A percentile compares a stretch with the other conserved stretches of the same genome.
Conservation (phyloP, 1,140 invertebrate genomes). For the Zaprionus capensis region DNA sequence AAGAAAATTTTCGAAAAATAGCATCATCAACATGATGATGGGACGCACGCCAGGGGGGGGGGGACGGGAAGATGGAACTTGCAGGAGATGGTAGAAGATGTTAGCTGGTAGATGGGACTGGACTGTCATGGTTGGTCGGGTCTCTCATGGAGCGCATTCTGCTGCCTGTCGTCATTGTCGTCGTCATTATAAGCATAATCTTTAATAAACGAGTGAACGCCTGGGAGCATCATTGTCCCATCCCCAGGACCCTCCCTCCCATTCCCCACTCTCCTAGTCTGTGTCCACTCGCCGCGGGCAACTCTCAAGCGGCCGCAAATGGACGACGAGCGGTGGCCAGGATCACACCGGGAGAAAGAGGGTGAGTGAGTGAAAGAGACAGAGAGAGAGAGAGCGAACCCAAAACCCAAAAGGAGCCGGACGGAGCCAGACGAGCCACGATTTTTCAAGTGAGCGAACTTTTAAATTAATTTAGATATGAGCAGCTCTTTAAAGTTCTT, state of each 20-base stretch:
- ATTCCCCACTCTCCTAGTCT: neutral
- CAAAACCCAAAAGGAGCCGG: slow-evolving; percentile 8
- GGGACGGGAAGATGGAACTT: neutral
- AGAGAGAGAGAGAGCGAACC: neutral
- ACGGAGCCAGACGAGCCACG: slow-evolving; percentile 17
- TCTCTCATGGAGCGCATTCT: slow-evolving; percentile 23
- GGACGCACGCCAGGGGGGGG: neutral
- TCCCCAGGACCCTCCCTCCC: neutral
- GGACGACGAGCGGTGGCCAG: slow-evolving; percentile 37
- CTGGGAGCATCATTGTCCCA: slow-evolving; percentile 50
- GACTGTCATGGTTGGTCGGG: neutral
- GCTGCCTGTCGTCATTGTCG: slow-evolving; percentile 79
- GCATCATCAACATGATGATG: slow-evolving; percentile 71
- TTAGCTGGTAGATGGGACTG: neutral
- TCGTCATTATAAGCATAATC: slow-evolving; percentile 82
- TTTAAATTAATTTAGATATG: slow-evolving; percentile 82
- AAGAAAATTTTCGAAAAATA: slow-evolving; percentile 67
- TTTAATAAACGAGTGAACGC: slow-evolving; percentile 79
- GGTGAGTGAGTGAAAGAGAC: neutral
- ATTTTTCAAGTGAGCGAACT: slow-evolving; percentile 81
- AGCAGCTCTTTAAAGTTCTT: slow-evolving; percentile 76
- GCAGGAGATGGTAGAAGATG: neutral
- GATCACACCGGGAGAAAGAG: neutral
- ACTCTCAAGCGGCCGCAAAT: slow-evolving; percentile 75
- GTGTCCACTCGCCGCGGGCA: slow-evolving; percentile 56